These are phyloP conservation scores for Zaprionus tsacasi DNA, from an alignment of 1,140 invertebrate genomes.

Conservation along the genomic window DNA sequence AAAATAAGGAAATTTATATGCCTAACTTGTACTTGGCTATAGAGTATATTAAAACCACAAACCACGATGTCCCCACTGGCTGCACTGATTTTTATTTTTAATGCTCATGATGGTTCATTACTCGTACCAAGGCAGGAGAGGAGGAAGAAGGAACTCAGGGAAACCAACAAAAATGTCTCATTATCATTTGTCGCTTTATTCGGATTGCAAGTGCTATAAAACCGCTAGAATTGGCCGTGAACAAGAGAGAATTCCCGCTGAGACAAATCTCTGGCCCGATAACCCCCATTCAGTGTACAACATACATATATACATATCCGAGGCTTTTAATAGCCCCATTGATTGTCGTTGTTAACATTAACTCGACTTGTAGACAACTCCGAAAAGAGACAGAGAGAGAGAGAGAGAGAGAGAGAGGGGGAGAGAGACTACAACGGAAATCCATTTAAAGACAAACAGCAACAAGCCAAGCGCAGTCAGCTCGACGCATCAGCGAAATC, in stretches of 20 bases:
- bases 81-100: slow-evolving; percentile 62
- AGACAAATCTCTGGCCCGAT: slow-evolving; percentile 40
- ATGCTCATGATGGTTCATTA: slow-evolving; percentile 62
- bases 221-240: slow-evolving; percentile 19
- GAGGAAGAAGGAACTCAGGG: background rate
- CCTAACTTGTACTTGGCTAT: slow-evolving; percentile 54
- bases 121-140: slow-evolving; percentile 33
- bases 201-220: background rate
- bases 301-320: slow-evolving; percentile 40
- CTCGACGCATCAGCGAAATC: slow-evolving; percentile 39
- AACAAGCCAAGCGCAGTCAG: background rate
- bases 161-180: slow-evolving; percentile 60
- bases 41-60: slow-evolving; percentile 38
- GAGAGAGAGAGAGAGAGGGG: too few species aligned
- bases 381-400: slow-evolving; percentile 12
- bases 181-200: slow-evolving; percentile 75
- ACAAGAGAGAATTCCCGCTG: too few species aligned
- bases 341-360: slow-evolving; percentile 77
- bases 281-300: slow-evolving; percentile 52
- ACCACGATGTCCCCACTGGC: background rate
- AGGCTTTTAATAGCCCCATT: slow-evolving; percentile 70
- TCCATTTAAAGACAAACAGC: slow-evolving; percentile 65
- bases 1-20: slow-evolving; percentile 77
- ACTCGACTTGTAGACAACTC: slow-evolving; percentile 72
- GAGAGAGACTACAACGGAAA: slow-evolving; percentile 63